Percentiles rank a stretch among this genome's conserved stretches.
phyloP scores from a whole-genome alignment of 1,140 invertebrate genomes.

The Aphaenogaster floridana region DNA sequence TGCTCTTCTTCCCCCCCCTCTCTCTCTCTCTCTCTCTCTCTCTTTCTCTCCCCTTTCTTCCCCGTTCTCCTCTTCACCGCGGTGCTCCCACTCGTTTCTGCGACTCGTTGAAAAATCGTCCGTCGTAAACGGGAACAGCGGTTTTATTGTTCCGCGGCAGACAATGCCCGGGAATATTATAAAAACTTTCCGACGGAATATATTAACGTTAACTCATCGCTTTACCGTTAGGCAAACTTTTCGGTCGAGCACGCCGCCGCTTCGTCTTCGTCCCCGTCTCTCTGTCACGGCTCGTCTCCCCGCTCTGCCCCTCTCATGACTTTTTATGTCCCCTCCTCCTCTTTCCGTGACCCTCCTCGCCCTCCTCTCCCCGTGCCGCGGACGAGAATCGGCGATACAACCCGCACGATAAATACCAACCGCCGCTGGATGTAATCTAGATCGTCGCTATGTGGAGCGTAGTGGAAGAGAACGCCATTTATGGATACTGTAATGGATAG shows the following conservation, averaged over 20 bases:
- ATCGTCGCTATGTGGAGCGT: slow-evolving; percentile 57
- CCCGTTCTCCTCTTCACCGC: slow-evolving; percentile 46
- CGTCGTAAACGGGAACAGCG: slow-evolving; percentile 86
- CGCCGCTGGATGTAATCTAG: slow-evolving; percentile 59
- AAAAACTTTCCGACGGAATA: slow-evolving; percentile 87
- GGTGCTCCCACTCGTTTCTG: slow-evolving; percentile 83
- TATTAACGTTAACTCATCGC: slow-evolving; percentile 87
- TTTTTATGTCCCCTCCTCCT: slow-evolving; percentile 50
- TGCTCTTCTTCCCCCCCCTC: slow-evolving; percentile 66
- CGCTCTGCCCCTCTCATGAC: slow-evolving; percentile 38
- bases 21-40: neutral
- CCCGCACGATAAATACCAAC: slow-evolving; percentile 56
- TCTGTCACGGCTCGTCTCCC: slow-evolving; percentile 59
- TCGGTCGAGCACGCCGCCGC: slow-evolving; percentile 79
- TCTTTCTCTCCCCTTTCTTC: slow-evolving; percentile 38
- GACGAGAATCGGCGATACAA: slow-evolving; percentile 64
- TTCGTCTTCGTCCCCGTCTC: slow-evolving; percentile 69
- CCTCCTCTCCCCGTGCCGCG: slow-evolving; percentile 29
- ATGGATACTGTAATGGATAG: slow-evolving; percentile 58
- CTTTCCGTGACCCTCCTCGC: slow-evolving; percentile 4
- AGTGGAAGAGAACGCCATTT: slow-evolving; percentile 62
- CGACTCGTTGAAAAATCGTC: slow-evolving; percentile 86
- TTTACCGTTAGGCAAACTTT: slow-evolving; percentile 87
- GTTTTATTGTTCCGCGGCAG: slow-evolving; percentile 86
- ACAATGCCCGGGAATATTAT: slow-evolving; percentile 87